Evolutionary conservation across 2,888 invertebrate species (phyloP).

Genomic region (Eustalomyia histrio): DNA sequence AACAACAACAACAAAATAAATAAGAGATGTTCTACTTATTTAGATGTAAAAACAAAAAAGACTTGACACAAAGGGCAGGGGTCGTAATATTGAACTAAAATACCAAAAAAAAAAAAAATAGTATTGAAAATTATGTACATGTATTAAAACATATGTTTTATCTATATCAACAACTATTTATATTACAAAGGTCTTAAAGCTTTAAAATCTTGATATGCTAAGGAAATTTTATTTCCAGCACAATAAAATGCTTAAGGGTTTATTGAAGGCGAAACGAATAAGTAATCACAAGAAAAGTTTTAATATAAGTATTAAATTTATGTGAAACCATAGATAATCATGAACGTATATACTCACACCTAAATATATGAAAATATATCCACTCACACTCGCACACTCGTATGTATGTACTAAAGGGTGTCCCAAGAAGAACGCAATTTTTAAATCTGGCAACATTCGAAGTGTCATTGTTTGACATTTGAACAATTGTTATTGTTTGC

Average conservation of each 20-base stretch:
- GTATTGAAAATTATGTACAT: background rate
- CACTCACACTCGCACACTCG: background rate
- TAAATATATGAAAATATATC: constrained; percentile 10
- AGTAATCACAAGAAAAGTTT: constrained; percentile 7
- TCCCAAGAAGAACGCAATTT: too few relatives aligned
- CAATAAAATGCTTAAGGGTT: background rate
- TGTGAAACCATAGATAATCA: constrained; percentile 14
- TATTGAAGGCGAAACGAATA: background rate
- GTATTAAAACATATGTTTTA: too few relatives aligned
- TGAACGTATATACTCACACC: background rate
- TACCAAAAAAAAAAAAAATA: background rate
- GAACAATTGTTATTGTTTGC: too few relatives aligned
- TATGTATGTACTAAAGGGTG: constrained; percentile 5
- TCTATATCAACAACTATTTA: too few relatives aligned
- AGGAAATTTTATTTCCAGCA: background rate
- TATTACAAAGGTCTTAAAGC: too few relatives aligned
- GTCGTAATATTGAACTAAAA: constrained; percentile 13
- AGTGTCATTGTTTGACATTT: too few relatives aligned
- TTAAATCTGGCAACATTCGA: too few relatives aligned
- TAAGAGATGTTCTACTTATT: background rate
- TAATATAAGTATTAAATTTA: constrained; percentile 1
- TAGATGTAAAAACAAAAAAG: background rate
- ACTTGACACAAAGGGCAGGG: background rate
- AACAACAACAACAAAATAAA: background rate
- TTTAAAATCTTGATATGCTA: too few relatives aligned